Base-by-base conservation (phyloP, 1,140 invertebrate genomes). In the Reticulitermes speratus region DNA sequence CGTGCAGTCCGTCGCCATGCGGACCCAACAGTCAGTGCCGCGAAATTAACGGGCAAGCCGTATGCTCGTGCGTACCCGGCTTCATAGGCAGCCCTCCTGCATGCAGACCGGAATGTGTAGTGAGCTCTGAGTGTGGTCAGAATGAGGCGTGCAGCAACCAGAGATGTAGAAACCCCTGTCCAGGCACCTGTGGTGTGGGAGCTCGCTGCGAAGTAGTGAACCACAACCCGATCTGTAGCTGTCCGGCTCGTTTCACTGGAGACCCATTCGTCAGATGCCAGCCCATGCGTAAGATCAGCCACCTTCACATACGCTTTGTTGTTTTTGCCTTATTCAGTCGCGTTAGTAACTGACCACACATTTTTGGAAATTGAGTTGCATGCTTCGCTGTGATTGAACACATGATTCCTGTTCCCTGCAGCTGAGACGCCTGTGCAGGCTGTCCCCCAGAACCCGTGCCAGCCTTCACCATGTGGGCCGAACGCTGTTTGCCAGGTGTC, bases 161-260 rank as follows among this genome's bases (percentile, higher is more conserved):
- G 87, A 95, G 94, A 88, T 96, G 95, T 89, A 90, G 93, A 9
- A 92, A 96, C 89, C 95, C 95, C 52, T 96, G 95, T 89, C 91
- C 91, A 32, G 94, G 94, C 86, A 92, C 94, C 83, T 96, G 95
- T 90, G 95, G 95, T 83, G 88, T 95, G 44, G 91, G 90, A 84
- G 95, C 94, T 9, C 89, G 91, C n/a, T 95, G 94, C 89, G 90
- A 93, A 88, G 93, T 95, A 59, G 91, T 95, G 0, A 95, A 94
- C 89, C 93, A 94, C 88, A 93, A 93, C 90, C 93, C 92, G 83
- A 93, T 94, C 87, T 95, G 95, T 90, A 92, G 93, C 84, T 96
- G 95, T 87, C 91, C 93, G 38, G 90, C 90, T 0, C 90, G 92
- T 23, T 93, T 92, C 87, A 92, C 90, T 3, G 94, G 94, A 86